Percentiles rank a stretch among this genome's conserved stretches.
phyloP scores from a whole-genome alignment of 2,113 vertebrate genomes.

The Sciurus niger region DNA sequence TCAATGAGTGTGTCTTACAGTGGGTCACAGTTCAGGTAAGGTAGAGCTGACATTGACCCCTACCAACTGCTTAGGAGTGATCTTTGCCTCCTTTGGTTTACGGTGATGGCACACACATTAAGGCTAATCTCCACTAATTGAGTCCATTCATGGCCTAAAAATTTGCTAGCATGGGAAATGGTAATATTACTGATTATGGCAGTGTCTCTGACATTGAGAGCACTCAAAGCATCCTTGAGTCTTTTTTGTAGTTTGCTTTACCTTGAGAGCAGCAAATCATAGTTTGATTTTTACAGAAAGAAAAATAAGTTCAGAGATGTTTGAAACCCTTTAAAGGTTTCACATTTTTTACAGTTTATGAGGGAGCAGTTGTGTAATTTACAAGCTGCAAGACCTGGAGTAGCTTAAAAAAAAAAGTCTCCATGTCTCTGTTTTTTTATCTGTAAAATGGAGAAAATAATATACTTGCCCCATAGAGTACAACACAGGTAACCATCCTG shows the following conservation, averaged over 20 bases:
- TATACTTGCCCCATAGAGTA: neutral
- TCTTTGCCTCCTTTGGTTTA: neutral
- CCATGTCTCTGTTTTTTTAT: slow-evolving; percentile 37
- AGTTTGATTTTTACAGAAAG: slow-evolving; percentile 28
- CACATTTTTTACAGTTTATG: neutral
- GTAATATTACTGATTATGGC: neutral
- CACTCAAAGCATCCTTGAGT: neutral
- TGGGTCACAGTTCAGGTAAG: neutral
- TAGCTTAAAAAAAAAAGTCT: neutral
- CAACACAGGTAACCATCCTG: neutral
- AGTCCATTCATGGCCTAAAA: neutral
- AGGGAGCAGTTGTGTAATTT: slow-evolving; percentile 25
- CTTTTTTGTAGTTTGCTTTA: neutral
- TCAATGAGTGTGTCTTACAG: neutral
- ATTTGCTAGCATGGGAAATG: neutral
- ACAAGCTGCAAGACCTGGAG: neutral
- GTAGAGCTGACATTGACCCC: neutral
- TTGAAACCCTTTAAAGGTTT: slow-evolving; percentile 15
- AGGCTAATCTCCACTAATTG: neutral
- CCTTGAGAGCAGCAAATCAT: neutral
- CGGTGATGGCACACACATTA: neutral
- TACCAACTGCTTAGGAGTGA: neutral
- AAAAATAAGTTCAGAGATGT: slow-evolving; percentile 9
- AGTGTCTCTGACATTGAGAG: neutral
- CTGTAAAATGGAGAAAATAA: slow-evolving; percentile 65